phyloP scores from a whole-genome alignment of 2,888 invertebrate genomes.

The Scelioninae gen. 1 region DNA sequence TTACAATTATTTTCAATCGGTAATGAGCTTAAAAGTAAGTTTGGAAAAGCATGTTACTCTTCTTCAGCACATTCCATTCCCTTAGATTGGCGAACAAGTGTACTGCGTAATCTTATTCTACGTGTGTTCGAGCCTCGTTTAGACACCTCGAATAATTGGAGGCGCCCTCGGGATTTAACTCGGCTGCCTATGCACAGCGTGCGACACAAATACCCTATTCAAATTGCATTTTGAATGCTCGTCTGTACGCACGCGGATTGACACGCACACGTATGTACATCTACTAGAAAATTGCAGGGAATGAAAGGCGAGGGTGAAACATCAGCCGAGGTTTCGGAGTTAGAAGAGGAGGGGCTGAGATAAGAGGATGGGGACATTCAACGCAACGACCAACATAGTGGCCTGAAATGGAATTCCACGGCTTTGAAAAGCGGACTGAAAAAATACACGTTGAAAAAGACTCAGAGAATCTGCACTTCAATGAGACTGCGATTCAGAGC shows the following conservation, averaged over 20 bases:
- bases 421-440: constrained; percentile 58
- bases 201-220: constrained; percentile 43
- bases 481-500: constrained; percentile 64
- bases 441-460: constrained; percentile 64
- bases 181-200: constrained; percentile 38
- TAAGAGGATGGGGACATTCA: constrained; percentile 43
- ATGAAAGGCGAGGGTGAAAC: constrained; percentile 40
- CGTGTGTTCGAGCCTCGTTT: constrained; percentile 57
- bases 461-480: constrained; percentile 65
- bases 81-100: constrained; percentile 55
- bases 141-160: constrained; percentile 67
- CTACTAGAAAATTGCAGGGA: constrained; percentile 48
- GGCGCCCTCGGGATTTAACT: constrained; percentile 58
- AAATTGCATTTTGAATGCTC: constrained; percentile 56
- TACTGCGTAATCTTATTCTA: constrained; percentile 63
- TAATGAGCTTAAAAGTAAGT: constrained; percentile 44
- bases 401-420: constrained; percentile 64
- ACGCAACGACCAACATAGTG: constrained; percentile 55
- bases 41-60: constrained; percentile 49
- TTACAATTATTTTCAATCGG: constrained; percentile 34
- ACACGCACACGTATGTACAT: constrained; percentile 56
- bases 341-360: background rate
- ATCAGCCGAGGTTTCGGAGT: background rate
- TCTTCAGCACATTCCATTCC: constrained; percentile 53
- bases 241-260: constrained; percentile 61